Conservation (phyloP, 2,888 invertebrate species). For the Ecliptopera silaceata region DNA sequence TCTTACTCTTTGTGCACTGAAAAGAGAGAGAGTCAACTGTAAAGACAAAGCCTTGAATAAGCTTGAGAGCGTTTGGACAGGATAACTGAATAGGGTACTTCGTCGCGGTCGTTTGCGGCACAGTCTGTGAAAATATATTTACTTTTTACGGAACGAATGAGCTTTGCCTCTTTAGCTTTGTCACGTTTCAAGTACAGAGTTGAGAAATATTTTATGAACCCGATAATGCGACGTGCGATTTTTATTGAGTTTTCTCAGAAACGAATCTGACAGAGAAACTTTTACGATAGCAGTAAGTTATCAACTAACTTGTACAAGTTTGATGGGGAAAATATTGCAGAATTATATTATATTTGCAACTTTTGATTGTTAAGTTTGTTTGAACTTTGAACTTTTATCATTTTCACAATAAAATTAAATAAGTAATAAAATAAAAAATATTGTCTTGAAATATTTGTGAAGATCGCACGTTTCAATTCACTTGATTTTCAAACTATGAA, state of each 20-base stretch:
- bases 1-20: constrained; percentile 14
- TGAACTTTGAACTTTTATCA: background rate
- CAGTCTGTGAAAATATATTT: constrained; percentile 8
- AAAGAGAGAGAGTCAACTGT: constrained; percentile 10
- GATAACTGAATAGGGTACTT: constrained; percentile 23
- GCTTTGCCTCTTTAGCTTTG: constrained; percentile 12
- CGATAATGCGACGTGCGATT: constrained; percentile 1
- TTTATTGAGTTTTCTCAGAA: constrained; percentile 8
- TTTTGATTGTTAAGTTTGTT: background rate
- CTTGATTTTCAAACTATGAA: too few species aligned
- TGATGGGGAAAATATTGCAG: background rate
- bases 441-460: too few species aligned
- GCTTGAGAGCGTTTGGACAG: constrained; percentile 19
- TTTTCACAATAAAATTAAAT: too few species aligned
- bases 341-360: background rate
- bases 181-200: background rate
- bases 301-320: background rate
- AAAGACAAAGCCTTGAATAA: constrained; percentile 19
- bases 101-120: constrained; percentile 13
- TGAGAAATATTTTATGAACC: constrained; percentile 3
- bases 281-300: constrained; percentile 1
- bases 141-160: constrained; percentile 10
- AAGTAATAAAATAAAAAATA: too few species aligned
- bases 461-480: background rate
- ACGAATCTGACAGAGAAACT: constrained; percentile 1